Evolutionary conservation across 2,888 invertebrate species (phyloP), one percentile per base, ranked within the genome.

Genomic region (Thera obeliscata): DNA sequence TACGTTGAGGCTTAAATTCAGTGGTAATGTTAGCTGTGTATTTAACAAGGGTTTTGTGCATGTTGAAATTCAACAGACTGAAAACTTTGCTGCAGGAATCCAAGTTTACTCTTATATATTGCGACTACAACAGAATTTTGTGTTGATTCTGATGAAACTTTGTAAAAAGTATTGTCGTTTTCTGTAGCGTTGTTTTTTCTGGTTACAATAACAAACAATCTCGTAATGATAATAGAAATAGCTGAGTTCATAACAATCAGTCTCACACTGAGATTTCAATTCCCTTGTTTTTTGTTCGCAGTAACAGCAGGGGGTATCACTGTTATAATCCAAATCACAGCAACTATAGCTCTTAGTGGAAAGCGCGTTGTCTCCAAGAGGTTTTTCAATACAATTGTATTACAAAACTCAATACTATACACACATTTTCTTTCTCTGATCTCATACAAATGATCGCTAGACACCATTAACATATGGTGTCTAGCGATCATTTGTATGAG

Each of bases 1-100:
- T 72, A 69, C 72, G 67, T 70, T 56, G 66, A 69, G 73, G 71
- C 72, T 74, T 70, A 73, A 73, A 73, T 72, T 70, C 70, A 70
- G 64, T 74, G 71, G 72, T 68, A 62, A 68, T 71, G 69, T 72
- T 71, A 61, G 71, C 68, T 70, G 67, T 61, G 60, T 69, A 63
- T 61, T 68, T 67, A 67, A 70, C 67, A 65, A 58, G 70, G 67
- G 65, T 66, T 52, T 64, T 67, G 59, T 54, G 61, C 64, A 56
- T 61, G 59, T 58, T 59, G 56, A 62, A 63, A 49, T 64, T 70
- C 52, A 61, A 56, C 58, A 61, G 65, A 67, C 59, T 64, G 41
- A 54, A 58, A 61, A 64, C 57, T 56, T 35, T 36, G 67, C 41
- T 4, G 38, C 4, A 38, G 38, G 38, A 38, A 7, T 43, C 9